A percentile compares a stretch with the other conserved stretches of the same genome.
Conservation (phyloP, 2,797 vertebrate genomes). For the Ambastaia sidthimunki region DNA sequence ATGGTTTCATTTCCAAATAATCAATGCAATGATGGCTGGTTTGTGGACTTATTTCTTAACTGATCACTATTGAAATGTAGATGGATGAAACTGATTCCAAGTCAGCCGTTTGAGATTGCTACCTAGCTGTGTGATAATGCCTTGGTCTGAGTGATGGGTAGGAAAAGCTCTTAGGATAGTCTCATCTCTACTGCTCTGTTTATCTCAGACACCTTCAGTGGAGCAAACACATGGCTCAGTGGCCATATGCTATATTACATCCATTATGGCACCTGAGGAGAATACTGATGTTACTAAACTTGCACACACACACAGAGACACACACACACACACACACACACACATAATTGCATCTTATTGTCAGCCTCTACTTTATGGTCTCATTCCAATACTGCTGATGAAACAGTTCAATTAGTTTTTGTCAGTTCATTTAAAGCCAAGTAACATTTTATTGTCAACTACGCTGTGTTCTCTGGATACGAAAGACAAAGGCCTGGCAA, state of each 20-base stretch:
- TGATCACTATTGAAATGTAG: slow-evolving; percentile 7
- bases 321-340: slow-evolving; percentile 21
- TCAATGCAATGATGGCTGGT: background rate
- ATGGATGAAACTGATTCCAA: slow-evolving; percentile 21
- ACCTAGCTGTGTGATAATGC: slow-evolving; percentile 50
- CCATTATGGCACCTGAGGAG: slow-evolving; percentile 78
- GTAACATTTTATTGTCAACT: slow-evolving; percentile 45
- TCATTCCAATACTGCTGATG: slow-evolving; percentile 59
- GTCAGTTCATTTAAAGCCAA: slow-evolving; percentile 42
- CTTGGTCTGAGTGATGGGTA: slow-evolving; percentile 78
- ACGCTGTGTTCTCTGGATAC: slow-evolving; percentile 12
- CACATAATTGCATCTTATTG: slow-evolving; percentile 45
- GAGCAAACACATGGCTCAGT: slow-evolving; percentile 73
- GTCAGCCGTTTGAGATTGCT: slow-evolving; percentile 16
- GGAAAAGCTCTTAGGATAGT: slow-evolving; percentile 82
- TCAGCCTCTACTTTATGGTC: slow-evolving; percentile 55
- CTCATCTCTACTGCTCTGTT: slow-evolving; percentile 80
- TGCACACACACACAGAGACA: too few relatives aligned
- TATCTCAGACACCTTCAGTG: slow-evolving; percentile 76
- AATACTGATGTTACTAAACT: slow-evolving; percentile 68
- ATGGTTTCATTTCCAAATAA: slow-evolving; percentile 7
- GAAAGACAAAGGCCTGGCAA: slow-evolving; percentile 25
- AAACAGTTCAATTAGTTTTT: slow-evolving; percentile 50
- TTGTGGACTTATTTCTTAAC: slow-evolving; percentile 13
- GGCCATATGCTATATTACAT: slow-evolving; percentile 78